Evolutionary conservation across 2,888 invertebrate genomes (phyloP).

Genomic region (Rhamphomyia laevipes): DNA sequence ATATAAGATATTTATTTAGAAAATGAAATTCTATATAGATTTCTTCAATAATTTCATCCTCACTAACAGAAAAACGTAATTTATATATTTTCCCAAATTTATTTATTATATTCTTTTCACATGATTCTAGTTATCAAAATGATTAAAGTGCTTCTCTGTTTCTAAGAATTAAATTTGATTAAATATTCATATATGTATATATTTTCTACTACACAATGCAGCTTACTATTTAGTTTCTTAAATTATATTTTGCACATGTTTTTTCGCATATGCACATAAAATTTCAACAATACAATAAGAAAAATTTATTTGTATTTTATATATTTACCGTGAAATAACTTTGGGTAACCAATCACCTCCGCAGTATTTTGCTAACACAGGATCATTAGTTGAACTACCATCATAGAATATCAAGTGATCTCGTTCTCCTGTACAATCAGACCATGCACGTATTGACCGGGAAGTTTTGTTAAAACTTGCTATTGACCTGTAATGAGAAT

Average conservation of each 20-base stretch:
- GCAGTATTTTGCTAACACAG: constrained; percentile 75
- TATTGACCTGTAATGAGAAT: constrained; percentile 29
- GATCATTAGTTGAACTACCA: constrained; percentile 69
- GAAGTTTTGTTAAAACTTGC: constrained; percentile 58
- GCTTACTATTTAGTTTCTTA: too few species aligned
- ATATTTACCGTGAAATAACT: constrained; percentile 49
- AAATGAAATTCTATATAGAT: too few species aligned
- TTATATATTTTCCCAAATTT: too few species aligned
- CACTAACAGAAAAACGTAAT: too few species aligned
- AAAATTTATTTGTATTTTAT: not conserved
- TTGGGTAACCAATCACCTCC: constrained; percentile 77
- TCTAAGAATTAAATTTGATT: too few species aligned
- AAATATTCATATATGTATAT: too few species aligned
- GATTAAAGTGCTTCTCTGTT: too few species aligned
- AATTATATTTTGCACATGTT: constrained; percentile 5
- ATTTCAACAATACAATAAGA: not conserved
- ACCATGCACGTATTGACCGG: constrained; percentile 64
- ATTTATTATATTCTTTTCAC: too few species aligned
- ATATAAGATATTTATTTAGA: too few species aligned
- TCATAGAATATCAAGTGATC: constrained; percentile 81
- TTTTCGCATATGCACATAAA: not conserved
- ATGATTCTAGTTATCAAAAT: too few species aligned
- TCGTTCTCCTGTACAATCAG: constrained; percentile 66
- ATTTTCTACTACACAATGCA: too few species aligned
- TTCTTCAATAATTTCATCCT: too few species aligned